Base-by-base conservation (phyloP, 1,140 invertebrate species). In the Gyrodactylus salaris region DNA sequence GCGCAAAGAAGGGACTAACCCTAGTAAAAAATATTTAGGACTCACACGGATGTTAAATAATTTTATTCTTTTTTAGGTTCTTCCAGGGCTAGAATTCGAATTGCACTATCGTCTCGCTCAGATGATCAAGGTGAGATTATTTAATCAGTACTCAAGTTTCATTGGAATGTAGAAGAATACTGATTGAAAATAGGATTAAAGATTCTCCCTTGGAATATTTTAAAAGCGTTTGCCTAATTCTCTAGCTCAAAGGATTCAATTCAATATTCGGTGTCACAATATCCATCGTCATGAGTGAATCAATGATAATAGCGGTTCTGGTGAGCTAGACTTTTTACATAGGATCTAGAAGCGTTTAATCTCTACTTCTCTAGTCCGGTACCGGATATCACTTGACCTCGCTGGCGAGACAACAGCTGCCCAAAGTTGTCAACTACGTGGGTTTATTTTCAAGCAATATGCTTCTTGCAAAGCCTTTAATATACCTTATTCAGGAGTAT, bases 81-180 rank as follows among this genome's bases (percentile, higher is more conserved):
- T 96, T 68, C 92, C 92, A 0, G 95, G 96, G 81, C 79, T 96
- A 68, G 91, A 96, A 80, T 95, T 94, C 80, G 92, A 96, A 79
- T 81, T 96, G 25, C 89, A 96, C 79, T 86, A 88, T 75, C 85
- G 93, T 76, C 81, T 95, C 19, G 84, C 93, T 0, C 91, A 90
- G 77, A 95, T 93, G 80, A 80, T 95, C 0, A 86, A 88, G 79
- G 87, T 91, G 75, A 73, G 72, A 54, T n/a, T n/a, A n/a, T n/a
- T n/a, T n/a, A n/a, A n/a, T n/a, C n/a, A n/a, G n/a, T n/a, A n/a
- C n/a, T n/a, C n/a, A n/a, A n/a, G n/a, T n/a, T n/a, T n/a, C n/a
- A n/a, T n/a, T n/a, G n/a, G n/a, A n/a, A n/a, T n/a, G n/a, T n/a
- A n/a, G n/a, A n/a, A n/a, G n/a, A n/a, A n/a, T n/a, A n/a, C n/a